Evolutionary conservation across 2,888 invertebrate genomes (phyloP).

Genomic region (Hyposoter dolosus): DNA sequence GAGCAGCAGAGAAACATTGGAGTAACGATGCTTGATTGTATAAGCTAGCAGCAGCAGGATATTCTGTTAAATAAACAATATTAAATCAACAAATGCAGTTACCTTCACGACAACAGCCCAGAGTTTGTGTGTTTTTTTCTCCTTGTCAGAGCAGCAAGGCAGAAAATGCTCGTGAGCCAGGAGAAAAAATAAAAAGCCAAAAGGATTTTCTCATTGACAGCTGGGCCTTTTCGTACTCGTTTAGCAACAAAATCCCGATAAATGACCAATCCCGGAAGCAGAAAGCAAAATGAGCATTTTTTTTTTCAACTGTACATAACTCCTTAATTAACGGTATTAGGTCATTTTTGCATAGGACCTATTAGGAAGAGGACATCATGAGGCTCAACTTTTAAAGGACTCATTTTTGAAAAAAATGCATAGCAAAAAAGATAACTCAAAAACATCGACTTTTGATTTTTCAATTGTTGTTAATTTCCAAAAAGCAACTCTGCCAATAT

Average conservation of each 20-base stretch:
- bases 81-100: slow-evolving; percentile 80
- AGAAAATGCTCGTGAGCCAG: background rate
- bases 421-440: no score
- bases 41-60: slow-evolving; percentile 81
- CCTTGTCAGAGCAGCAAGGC: slow-evolving; percentile 8
- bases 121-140: slow-evolving; percentile 66
- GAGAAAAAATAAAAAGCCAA: background rate
- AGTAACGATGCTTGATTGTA: slow-evolving; percentile 84
- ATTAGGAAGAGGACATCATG: no score
- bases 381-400: no score
- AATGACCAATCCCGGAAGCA: no score
- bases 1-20: slow-evolving; percentile 41
- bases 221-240: background rate
- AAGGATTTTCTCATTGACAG: background rate
- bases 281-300: no score
- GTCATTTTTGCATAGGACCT: no score
- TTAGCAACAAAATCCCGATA: background rate
- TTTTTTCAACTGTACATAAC: no score
- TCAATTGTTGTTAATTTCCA: no score
- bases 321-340: no score
- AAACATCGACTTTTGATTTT: no score
- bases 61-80: slow-evolving; percentile 84
- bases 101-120: slow-evolving; percentile 74
- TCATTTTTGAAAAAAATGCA: no score
- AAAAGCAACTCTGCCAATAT: no score